Percentiles rank a stretch among this genome's conserved stretches.
Evolutionary conservation across 2,797 vertebrate species (phyloP).

Genomic region (Discoglossus pictus): DNA sequence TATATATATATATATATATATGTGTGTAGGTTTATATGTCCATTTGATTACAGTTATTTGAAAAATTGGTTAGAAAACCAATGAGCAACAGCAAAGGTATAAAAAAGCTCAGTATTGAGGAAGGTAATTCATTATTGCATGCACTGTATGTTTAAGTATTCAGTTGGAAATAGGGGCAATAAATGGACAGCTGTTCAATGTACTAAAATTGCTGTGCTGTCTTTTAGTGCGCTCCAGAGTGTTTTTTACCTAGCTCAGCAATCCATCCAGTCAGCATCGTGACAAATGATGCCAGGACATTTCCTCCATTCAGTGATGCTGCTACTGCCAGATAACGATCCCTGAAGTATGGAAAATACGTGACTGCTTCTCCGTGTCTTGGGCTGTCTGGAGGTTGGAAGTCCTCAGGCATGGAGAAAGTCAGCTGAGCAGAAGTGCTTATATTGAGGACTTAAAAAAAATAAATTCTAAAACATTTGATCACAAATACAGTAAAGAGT

Average conservation of each 20-base stretch:
- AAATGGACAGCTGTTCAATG: too few relatives aligned
- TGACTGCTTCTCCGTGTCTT: slow-evolving; percentile 71
- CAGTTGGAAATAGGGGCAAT: too few relatives aligned
- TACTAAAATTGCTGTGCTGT: not conserved
- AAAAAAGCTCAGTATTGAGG: too few relatives aligned
- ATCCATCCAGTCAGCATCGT: slow-evolving; percentile 84
- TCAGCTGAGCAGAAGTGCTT: slow-evolving; percentile 91
- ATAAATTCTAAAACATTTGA: too few relatives aligned
- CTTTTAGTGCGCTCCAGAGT: not conserved
- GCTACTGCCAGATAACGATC: slow-evolving; percentile 86
- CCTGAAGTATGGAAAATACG: slow-evolving; percentile 89
- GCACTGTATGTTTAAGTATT: not conserved
- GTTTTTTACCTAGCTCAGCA: slow-evolving; percentile 80
- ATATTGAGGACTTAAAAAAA: slow-evolving; percentile 85
- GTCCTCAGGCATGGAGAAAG: slow-evolving; percentile 77
- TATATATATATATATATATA: too few relatives aligned
- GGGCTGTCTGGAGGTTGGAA: slow-evolving; percentile 80
- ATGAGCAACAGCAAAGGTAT: too few relatives aligned
- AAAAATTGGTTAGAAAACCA: too few relatives aligned
- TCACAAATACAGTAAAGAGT: too few relatives aligned
- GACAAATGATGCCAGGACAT: slow-evolving; percentile 85
- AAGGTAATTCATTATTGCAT: too few relatives aligned
- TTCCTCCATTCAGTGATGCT: slow-evolving; percentile 94
- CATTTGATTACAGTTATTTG: too few relatives aligned
- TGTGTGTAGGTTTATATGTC: too few relatives aligned